Evolutionary conservation across 2,797 vertebrate species (phyloP), one percentile per base, ranked within the genome.

Genomic region (Cetoscarus ocellatus): DNA sequence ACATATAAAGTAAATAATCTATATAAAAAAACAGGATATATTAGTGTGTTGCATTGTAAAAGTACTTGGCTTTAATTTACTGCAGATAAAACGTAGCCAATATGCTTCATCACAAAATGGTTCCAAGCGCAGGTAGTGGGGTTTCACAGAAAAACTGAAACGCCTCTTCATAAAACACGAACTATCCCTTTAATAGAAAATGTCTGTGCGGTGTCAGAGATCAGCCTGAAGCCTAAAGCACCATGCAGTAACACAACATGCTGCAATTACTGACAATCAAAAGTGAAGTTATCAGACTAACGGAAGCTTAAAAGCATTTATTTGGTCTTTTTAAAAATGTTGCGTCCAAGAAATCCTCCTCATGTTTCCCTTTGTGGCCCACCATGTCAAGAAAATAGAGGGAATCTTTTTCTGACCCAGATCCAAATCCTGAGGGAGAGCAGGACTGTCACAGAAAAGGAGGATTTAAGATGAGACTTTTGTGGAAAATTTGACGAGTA

Each of bases 401-500:
- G 47, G n/a, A 62, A 66, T 74, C 36, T 27, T 73, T 64, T 65
- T 81, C 34, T 78, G 75, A 79, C 66, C 64, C 59, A 73, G 49
- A 75, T 84, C 62, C 61, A 75, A 66, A 59, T 67, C 78, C 73
- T 75, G 38, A 51, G 64, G 43, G 67, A 65, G 58, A 72, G 65
- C 57, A 0, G 47, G 49, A 64, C 70, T 73, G 73, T 75, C 67
- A 62, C 51, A 65, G 60, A 78, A 67, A 68, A 69, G 69, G 40
- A 75, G 66, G 82, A 75, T 82, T 86, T 79, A 65, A 69, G 34
- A 65, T 67, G 63, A 74, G 63, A 73, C 27, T 49, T 67, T 51
- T 17, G 17, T 69, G 70, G 70, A 64, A 83, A 83, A 77, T 55
- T 50, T 51, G 59, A 68, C 58, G 45, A 5, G 48, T 52, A 61